Percentiles rank a stretch among this genome's conserved stretches.
Evolutionary conservation across 2,888 invertebrate genomes (phyloP).

Genomic region (Geophilus truncorum): DNA sequence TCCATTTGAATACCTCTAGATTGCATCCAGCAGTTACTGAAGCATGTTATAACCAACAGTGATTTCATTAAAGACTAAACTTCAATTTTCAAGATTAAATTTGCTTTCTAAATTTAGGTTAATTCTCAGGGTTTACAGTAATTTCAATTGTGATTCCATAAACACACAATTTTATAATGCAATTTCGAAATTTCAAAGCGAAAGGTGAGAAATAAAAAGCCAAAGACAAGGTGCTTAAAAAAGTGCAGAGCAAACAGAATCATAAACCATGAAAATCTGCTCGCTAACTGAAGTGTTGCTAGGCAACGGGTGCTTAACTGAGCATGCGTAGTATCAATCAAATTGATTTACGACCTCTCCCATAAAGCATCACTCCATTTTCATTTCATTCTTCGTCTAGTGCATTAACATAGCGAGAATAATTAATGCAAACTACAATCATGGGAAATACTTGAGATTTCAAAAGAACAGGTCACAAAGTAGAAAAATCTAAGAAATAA

Average conservation of each 20-base stretch:
- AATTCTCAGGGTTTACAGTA: background rate
- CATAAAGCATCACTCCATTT: no score
- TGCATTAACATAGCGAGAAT: background rate
- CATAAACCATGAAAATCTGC: background rate
- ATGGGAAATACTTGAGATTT: no score
- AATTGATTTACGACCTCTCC: background rate
- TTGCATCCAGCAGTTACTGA: no score
- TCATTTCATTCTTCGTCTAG: background rate
- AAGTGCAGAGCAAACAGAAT: background rate
- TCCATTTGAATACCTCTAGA: no score
- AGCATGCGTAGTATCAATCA: background rate
- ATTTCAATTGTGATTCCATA: background rate
- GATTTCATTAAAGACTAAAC: no score
- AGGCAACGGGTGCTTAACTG: background rate
- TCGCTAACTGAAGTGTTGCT: background rate
- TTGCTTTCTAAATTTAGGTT: background rate
- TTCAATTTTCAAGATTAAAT: no score
- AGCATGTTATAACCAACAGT: no score
- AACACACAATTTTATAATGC: background rate
- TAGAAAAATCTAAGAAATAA: background rate
- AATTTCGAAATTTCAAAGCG: background rate
- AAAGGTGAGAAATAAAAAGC: background rate
- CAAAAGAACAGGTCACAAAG: no score
- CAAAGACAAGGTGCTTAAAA: background rate
- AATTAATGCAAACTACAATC: background rate